phyloP scores from a whole-genome alignment of 2,888 invertebrate species.

The Halictus ligatus region DNA sequence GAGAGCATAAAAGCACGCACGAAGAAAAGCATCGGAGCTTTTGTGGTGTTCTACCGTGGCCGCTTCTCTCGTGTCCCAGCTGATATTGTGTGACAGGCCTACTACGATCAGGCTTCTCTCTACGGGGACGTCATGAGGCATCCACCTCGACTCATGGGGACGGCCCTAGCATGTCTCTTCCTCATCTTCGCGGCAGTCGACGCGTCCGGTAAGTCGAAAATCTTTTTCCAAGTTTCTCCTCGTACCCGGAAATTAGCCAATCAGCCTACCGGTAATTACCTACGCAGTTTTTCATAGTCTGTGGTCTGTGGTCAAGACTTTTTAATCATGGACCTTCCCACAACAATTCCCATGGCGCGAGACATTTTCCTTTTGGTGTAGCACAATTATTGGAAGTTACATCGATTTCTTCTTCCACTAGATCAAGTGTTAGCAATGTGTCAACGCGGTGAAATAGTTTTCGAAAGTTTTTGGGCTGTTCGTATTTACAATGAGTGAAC shows the following conservation, averaged over 20 bases:
- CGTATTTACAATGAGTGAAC: too few relatives aligned
- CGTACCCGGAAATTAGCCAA: background rate
- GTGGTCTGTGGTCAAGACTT: background rate
- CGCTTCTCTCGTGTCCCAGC: constrained; percentile 56
- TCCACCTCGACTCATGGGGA: constrained; percentile 79
- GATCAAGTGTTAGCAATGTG: too few relatives aligned
- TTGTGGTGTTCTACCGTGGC: constrained; percentile 77
- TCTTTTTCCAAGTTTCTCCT: background rate
- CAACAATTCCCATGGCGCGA: too few relatives aligned
- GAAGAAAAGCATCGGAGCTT: constrained; percentile 81
- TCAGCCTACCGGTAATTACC: background rate
- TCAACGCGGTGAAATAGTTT: too few relatives aligned
- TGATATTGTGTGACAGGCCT: constrained; percentile 68
- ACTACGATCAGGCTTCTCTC: constrained; percentile 34
- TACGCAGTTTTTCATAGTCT: background rate
- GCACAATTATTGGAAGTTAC: background rate
- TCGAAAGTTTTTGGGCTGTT: too few relatives aligned
- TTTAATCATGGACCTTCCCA: too few relatives aligned
- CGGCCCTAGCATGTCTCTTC: constrained; percentile 75
- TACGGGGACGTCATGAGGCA: constrained; percentile 77
- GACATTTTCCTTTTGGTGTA: background rate
- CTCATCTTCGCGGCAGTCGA: constrained; percentile 70
- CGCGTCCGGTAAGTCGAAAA: constrained; percentile 75
- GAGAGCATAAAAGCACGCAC: constrained; percentile 83
- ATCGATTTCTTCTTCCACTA: too few relatives aligned